Base-by-base conservation (phyloP, 2,888 invertebrate genomes). In the Spicauda simplicius region DNA sequence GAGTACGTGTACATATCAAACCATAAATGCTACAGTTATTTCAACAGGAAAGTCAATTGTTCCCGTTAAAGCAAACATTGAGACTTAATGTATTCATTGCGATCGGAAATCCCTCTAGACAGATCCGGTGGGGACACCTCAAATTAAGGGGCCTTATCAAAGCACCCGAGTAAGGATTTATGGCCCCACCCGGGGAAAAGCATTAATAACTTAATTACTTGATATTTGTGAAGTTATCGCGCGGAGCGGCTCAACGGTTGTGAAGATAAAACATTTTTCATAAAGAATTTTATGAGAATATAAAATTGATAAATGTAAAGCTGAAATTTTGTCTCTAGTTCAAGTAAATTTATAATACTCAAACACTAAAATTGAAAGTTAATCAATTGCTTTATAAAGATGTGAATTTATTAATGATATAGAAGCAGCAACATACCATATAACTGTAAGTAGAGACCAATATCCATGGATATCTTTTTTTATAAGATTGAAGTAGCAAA, bases 181-280 rank as follows among this genome's bases (percentile, higher is more conserved):
- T 58, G 20, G 57, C 56, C 50, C 18, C 52, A 52, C 37, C 41
- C 52, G 57, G 57, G 50, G 41, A 41, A 58, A 58, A 25, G 52
- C 64, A 64, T 64, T 64, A 64, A 64, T 64, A 58, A 64, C 57
- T 64, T 64, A 64, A 58, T 57, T 52, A 58, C 57, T 64, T 56
- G 56, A 57, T 64, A 64, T 64, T 64, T 58, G 64, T 50, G 48
- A 37, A 64, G 57, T 58, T 64, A 64, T 64, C 61, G 52, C 37
- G 20, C 10, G 18, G 10, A 41, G 50, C 33, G 19, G 37, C 61
- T 53, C 53, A 45, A 37, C 52, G 61, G 52, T 61, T 61, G 14
- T 41, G 41, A 11, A 52, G 33, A 61, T 61, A 61, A 61, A 19
- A 53, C 33, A 61, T 50, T 61, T 61, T 61, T 61, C 52, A 61